Evolutionary conservation across 2,113 vertebrate species (phyloP).

Genomic region (Abramis brama): DNA sequence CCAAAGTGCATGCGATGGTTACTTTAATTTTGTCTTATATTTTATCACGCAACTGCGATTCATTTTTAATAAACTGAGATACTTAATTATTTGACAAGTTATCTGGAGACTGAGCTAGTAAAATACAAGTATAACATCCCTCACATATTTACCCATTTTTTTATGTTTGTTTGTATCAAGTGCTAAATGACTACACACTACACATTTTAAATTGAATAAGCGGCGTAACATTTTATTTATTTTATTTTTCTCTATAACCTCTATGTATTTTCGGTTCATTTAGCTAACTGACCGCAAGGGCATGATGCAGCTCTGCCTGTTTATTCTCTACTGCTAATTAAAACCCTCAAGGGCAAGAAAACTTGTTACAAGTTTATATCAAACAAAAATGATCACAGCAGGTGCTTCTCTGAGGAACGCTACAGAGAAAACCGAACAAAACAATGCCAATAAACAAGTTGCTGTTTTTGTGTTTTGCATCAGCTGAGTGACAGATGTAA

Average conservation of each 20-base stretch:
- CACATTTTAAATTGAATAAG: background rate
- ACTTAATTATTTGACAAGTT: background rate
- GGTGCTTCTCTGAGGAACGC: constrained; percentile 40
- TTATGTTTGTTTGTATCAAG: background rate
- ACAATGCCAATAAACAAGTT: constrained; percentile 62
- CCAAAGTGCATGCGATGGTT: background rate
- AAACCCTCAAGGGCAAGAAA: constrained; percentile 45
- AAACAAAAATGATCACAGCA: constrained; percentile 60
- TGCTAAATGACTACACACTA: background rate
- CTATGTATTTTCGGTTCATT: background rate
- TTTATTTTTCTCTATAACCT: background rate
- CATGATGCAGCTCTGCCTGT: constrained; percentile 42
- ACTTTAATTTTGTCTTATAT: background rate
- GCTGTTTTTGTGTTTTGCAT: constrained; percentile 61
- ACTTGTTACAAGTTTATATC: constrained; percentile 49
- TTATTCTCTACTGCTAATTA: constrained; percentile 55
- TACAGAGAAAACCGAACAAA: constrained; percentile 56
- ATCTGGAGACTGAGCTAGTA: background rate
- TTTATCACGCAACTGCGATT: background rate
- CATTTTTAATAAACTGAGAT: background rate
- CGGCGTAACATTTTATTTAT: background rate
- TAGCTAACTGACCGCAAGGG: background rate
- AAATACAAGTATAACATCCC: background rate
- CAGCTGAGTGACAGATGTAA: constrained; percentile 64
- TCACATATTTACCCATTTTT: background rate